These are phyloP conservation scores for Gymnothorax javanicus DNA, from an alignment of 2,797 vertebrate genomes.

Conservation along the genomic window DNA sequence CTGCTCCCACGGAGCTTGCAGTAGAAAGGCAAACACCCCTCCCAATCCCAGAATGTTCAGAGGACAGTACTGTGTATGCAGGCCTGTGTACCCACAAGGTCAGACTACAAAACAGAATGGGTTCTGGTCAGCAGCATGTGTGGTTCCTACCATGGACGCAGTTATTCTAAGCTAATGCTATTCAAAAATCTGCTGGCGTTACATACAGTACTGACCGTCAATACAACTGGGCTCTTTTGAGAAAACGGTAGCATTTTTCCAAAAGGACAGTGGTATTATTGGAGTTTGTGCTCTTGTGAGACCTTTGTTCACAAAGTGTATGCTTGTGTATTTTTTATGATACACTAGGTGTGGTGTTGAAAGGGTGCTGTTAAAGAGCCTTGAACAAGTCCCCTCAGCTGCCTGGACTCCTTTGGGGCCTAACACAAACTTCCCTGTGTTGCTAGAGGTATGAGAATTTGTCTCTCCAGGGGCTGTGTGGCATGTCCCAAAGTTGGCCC, in stretches of 20 bases:
- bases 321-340: not conserved
- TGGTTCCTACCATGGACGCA: not conserved
- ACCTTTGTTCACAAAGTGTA: not conserved
- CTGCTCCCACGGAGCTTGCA: not conserved
- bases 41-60: not conserved
- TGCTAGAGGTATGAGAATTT: not conserved
- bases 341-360: not conserved
- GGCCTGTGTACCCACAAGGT: not conserved
- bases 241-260: not conserved
- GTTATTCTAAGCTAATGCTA: not conserved
- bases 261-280: not conserved
- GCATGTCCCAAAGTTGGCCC: constrained; percentile 54
- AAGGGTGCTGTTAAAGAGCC: not conserved
- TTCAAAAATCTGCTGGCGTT: not conserved
- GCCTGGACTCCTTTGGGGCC: not conserved
- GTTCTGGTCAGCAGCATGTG: not conserved
- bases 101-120: not conserved
- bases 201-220: not conserved
- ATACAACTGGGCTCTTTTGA: not conserved
- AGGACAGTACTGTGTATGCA: not conserved
- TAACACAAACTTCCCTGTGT: constrained; percentile 2
- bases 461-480: too few species aligned
- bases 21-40: not conserved
- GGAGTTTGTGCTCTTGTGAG: not conserved
- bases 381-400: not conserved